Evolutionary conservation across 2,113 vertebrate species (phyloP), one percentile per base, ranked within the genome.

Genomic region (Tenebrosternarchus preto): DNA sequence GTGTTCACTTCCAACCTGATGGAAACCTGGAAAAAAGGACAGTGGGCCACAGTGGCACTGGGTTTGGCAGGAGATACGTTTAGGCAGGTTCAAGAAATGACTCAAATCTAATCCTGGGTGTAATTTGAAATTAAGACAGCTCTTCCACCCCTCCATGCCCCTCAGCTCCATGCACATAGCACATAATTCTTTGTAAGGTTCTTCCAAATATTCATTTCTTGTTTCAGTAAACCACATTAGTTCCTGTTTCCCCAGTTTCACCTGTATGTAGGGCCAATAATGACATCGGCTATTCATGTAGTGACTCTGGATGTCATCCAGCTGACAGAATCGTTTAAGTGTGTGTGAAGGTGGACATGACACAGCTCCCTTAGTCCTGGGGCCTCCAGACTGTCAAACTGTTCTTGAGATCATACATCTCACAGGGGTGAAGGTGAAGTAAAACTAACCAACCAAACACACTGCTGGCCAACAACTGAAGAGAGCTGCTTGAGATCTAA

Each of bases 31-130:
- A 74, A 77, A 83, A 68, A 16, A 63, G 46, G 78, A 25, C 16
- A 43, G 27, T 55, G 29, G 69, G 85, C 72, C 83, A 64, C 78
- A 15, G 24, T 86, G 86, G 84, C 86, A 88, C 55, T 64, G 84
- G 84, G 67, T 86, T 85, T 79, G 84, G 91, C 88, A 83, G 85
- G 82, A 87, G 87, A 90, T 90, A 90, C 87, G 86, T 91, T 92
- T 90, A 91, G 91, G 89, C 86, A 90, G 90, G 89, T 90, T 91
- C 88, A 81, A 80, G 88, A 87, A 91, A n/a, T n/a, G n/a, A n/a
- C n/a, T n/a, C n/a, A n/a, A n/a, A n/a, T n/a, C n/a, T n/a, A n/a
- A n/a, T n/a, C n/a, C n/a, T n/a, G n/a, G n/a, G n/a, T n/a, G n/a
- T n/a, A n/a, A n/a, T n/a, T n/a, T n/a, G n/a, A n/a, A n/a, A n/a